These are phyloP conservation scores for Drosophila falleni DNA, from an alignment of 2,888 invertebrate genomes.

Conservation along the genomic window DNA sequence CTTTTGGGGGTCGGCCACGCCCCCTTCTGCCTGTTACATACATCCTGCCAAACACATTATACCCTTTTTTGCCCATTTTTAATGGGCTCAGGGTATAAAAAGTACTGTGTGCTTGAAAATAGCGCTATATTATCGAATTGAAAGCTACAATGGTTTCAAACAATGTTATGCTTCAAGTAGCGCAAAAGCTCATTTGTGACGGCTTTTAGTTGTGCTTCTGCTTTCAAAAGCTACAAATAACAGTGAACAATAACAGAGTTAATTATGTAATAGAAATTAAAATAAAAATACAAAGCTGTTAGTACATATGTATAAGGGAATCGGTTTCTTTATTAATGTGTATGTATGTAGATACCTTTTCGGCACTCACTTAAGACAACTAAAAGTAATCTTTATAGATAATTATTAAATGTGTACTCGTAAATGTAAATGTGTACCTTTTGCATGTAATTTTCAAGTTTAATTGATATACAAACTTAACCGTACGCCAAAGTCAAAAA, in stretches of 20 bases:
- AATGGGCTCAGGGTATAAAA: no score
- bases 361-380: slow-evolving; percentile 57
- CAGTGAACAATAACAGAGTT: slow-evolving; percentile 2
- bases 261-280: background rate
- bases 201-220: background rate
- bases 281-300: slow-evolving; percentile 29
- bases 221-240: background rate
- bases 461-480: slow-evolving; percentile 52
- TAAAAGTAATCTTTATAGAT: slow-evolving; percentile 59
- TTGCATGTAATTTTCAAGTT: slow-evolving; percentile 15
- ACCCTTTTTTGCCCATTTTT: no score
- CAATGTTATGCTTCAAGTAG: background rate
- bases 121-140: background rate
- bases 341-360: slow-evolving; percentile 36
- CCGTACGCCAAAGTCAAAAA: slow-evolving; percentile 51
- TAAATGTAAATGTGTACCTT: no score
- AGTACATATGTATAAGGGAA: slow-evolving; percentile 64
- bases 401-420: slow-evolving; percentile 54
- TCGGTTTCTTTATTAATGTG: slow-evolving; percentile 70
- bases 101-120: background rate
- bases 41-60: no score
- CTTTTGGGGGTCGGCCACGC: no score
- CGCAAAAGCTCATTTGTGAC: background rate
- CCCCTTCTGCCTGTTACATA: no score
- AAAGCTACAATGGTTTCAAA: background rate